These are phyloP conservation scores for Acanthochromis polyacanthus DNA, from an alignment of 2,113 vertebrate species.

Conservation along the genomic window DNA sequence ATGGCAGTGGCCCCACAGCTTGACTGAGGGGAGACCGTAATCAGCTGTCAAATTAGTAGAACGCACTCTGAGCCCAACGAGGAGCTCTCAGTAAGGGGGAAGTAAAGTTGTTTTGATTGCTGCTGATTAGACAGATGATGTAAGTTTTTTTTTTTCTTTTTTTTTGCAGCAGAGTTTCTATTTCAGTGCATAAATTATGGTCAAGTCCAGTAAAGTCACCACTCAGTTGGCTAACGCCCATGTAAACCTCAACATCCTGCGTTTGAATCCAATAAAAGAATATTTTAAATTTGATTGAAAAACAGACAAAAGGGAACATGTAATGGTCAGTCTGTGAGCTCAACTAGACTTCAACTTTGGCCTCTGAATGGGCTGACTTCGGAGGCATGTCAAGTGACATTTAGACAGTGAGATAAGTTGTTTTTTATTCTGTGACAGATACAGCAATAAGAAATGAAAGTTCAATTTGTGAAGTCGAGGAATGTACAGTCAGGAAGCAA, in stretches of 20 bases:
- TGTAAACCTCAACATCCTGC: conserved; percentile 36
- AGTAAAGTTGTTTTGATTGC: conserved; percentile 25
- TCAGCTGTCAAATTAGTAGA: conserved; percentile 44
- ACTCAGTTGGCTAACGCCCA: conserved; percentile 26
- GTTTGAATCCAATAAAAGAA: conserved; percentile 39
- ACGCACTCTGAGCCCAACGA: conserved; percentile 21
- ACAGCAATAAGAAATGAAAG: no score
- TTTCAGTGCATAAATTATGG: conserved; percentile 24
- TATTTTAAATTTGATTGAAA: conserved; percentile 43
- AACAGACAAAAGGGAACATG: not conserved
- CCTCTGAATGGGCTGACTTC: no score
- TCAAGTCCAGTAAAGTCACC: conserved; percentile 18
- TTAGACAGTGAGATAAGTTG: no score
- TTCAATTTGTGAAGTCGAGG: no score
- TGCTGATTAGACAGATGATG: conserved; percentile 34
- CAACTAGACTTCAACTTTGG: not conserved
- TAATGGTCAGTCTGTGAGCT: not conserved
- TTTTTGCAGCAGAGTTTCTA: conserved; percentile 2
- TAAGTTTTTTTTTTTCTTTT: not conserved
- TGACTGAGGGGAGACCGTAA: conserved; percentile 34
- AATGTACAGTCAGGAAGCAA: no score
- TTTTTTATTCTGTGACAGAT: no score
- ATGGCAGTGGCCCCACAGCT: conserved; percentile 41
- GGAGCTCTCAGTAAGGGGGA: conserved; percentile 6
- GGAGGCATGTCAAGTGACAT: no score